A percentile compares a stretch with the other conserved stretches of the same genome.
Evolutionary conservation across 2,113 vertebrate species (phyloP).

Genomic region (Anhinga rufa): DNA sequence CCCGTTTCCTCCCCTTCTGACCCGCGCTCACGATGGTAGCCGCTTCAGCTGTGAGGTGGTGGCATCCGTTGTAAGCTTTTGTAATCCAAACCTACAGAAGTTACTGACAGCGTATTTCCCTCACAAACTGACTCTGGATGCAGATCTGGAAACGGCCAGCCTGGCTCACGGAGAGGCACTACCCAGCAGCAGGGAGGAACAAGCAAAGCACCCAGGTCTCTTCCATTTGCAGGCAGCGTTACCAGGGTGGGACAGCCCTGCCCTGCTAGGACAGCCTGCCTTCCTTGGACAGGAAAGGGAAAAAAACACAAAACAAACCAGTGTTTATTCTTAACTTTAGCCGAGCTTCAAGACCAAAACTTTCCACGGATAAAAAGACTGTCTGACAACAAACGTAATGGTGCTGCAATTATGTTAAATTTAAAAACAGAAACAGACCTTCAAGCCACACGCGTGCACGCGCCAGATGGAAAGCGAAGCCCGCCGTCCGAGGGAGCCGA

Average conservation of each 20-base stretch:
- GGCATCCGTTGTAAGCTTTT: background rate
- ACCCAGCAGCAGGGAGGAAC: background rate
- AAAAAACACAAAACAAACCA: background rate
- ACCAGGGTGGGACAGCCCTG: background rate
- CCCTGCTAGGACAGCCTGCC: background rate
- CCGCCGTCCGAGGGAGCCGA: accelerated
- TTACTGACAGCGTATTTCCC: accelerated
- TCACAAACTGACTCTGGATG: background rate
- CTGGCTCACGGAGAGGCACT: background rate
- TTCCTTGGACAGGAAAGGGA: background rate
- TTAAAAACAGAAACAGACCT: background rate
- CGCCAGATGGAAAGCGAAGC: background rate
- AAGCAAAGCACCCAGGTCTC: background rate
- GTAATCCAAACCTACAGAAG: background rate
- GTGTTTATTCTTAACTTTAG: background rate
- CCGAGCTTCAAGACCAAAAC: background rate
- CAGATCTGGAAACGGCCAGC: accelerated
- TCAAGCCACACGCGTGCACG: background rate
- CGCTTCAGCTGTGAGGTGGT: accelerated
- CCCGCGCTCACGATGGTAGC: accelerated
- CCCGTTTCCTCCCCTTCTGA: background rate
- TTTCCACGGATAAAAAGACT: background rate
- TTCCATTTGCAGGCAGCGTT: background rate
- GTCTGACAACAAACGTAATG: background rate
- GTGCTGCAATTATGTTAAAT: background rate